Conservation (phyloP, 2,888 invertebrate species). For the Saturnia japonica region DNA sequence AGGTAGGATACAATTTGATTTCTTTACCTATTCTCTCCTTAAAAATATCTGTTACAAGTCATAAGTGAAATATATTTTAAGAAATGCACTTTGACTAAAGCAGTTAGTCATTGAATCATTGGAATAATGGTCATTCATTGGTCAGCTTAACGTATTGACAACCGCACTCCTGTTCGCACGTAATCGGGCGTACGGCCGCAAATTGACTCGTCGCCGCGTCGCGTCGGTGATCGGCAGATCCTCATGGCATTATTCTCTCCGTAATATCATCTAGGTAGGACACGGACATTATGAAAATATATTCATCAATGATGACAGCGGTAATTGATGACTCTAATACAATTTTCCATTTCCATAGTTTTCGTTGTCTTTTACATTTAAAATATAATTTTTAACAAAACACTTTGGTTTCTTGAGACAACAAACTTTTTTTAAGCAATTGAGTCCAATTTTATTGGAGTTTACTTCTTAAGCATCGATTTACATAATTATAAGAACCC, state of each 20-base stretch:
- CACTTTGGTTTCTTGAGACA: not conserved
- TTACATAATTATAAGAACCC: too few species aligned
- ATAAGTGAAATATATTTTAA: too few species aligned
- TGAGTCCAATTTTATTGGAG: too few species aligned
- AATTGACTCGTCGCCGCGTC: slow-evolving; percentile 53
- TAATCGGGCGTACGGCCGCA: slow-evolving; percentile 30
- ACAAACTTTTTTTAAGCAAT: not conserved
- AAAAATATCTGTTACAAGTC: too few species aligned
- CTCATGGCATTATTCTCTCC: slow-evolving; percentile 38
- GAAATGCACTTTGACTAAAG: too few species aligned
- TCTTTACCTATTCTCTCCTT: too few species aligned
- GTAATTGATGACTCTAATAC: slow-evolving; percentile 12
- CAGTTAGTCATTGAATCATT: not conserved
- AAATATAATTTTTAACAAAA: not conserved
- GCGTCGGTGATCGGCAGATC: slow-evolving; percentile 33
- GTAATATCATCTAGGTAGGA: slow-evolving; percentile 38
- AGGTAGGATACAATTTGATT: too few species aligned
- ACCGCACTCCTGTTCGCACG: slow-evolving; percentile 11
- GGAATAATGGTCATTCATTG: slow-evolving; percentile 8
- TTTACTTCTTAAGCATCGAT: too few species aligned
- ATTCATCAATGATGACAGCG: not conserved
- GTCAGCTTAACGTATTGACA: not conserved
- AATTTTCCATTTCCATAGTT: not conserved
- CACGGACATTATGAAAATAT: slow-evolving; percentile 17
- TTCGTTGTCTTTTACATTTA: not conserved